These are phyloP conservation scores for Phylloscopus trochiloides DNA, from an alignment of 2,113 vertebrate species.

Conservation along the genomic window DNA sequence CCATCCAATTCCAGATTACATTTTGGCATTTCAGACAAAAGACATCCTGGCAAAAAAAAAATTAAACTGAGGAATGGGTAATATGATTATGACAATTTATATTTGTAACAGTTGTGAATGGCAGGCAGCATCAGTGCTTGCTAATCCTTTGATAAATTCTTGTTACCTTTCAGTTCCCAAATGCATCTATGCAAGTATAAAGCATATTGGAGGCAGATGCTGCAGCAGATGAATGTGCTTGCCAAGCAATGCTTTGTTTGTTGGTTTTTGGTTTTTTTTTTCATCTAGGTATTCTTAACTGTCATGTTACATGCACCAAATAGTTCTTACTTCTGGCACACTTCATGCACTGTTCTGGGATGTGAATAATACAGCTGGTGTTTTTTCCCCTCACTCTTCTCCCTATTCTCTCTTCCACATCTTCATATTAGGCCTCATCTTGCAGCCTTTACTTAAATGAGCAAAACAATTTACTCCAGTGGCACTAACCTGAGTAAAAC, in stretches of 20 bases:
- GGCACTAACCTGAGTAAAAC: background rate
- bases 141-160: slow-evolving; percentile 57
- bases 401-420: background rate
- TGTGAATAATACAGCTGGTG: background rate
- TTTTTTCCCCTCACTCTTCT: background rate
- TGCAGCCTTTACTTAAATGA: background rate
- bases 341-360: background rate
- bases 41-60: slow-evolving; percentile 21
- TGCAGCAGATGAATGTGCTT: background rate
- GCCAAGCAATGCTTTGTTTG: slow-evolving; percentile 13
- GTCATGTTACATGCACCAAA: background rate
- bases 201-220: slow-evolving; percentile 38
- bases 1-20: background rate
- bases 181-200: background rate
- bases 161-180: slow-evolving; percentile 49
- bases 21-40: slow-evolving; percentile 37
- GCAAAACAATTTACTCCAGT: background rate
- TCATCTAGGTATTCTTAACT: background rate
- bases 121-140: background rate
- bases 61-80: background rate
- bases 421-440: background rate
- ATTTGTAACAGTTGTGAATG: slow-evolving; percentile 2
- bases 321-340: background rate
- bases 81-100: background rate
- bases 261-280: background rate